Evolutionary conservation across 1,140 invertebrate species (phyloP), one percentile per base, ranked within the genome.

Genomic region (Wasmannia auropunctata): DNA sequence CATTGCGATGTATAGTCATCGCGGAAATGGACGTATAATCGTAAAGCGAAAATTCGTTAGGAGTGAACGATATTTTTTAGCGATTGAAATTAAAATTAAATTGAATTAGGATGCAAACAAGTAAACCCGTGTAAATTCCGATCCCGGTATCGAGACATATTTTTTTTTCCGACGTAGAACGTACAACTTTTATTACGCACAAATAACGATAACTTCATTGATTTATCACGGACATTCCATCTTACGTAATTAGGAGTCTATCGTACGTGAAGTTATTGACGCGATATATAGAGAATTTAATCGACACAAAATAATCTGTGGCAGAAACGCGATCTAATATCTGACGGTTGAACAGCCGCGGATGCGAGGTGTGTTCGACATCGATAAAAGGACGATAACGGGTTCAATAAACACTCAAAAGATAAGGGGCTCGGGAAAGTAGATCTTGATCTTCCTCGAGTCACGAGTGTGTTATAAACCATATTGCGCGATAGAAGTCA

Each of bases 321-420:
- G 19, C 34, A 54, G 16, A 81, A 43, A 46, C n/a, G n/a, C 51
- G 40, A 56, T 65, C 1, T 69, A 49, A 88, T 58, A 62, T 54
- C 16, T 31, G 11, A 16, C 31, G 54, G 43, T 37, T 60, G 65
- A 67, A 58, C 60, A 65, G 43, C 34, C 34, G 49, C 31, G 19
- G 56, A 84, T 87, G n/a, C 75, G 86, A 46, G 84, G 69, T 58
- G 65, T 74, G 74, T 91, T 87, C 77, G 87, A 87, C 90, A 90
- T 89, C 86, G 90, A 91, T 91, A 89, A 19, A 65, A 91, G 84
- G 63, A 86, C 60, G 91, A 92, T 92, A 92, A 92, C 87, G 49
- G 88, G 84, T 88, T 85, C 85, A 86, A 92, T 86, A 92, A 92
- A 92, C 91, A 92, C 91, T 92, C 81, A 76, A 92, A 85, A 91